phyloP scores from a whole-genome alignment of 2,888 invertebrate genomes.

The Drosophila mercatorum region DNA sequence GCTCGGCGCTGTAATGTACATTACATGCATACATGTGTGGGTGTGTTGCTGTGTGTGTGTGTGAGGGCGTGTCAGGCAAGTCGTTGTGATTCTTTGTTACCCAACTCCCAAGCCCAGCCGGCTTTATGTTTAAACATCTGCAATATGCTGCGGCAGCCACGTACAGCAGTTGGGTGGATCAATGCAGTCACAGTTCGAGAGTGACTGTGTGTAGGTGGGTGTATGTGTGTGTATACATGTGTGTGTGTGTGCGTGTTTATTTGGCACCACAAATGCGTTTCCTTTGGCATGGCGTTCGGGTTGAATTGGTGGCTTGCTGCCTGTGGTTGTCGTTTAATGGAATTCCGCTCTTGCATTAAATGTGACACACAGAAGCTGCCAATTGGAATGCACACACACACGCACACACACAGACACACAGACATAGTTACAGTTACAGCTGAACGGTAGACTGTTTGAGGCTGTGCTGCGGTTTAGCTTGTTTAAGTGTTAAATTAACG shows the following conservation, averaged over 20 bases:
- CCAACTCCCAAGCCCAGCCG: conserved; percentile 15
- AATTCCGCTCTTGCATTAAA: conserved; percentile 80
- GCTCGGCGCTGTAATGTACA: conserved; percentile 26
- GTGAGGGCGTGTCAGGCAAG: conserved; percentile 42
- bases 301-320: conserved; percentile 72
- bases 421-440: conserved; percentile 48
- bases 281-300: conserved; percentile 56
- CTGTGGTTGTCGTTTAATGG: conserved; percentile 81
- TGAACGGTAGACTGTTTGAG: conserved; percentile 52
- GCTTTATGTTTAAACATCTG: conserved; percentile 72
- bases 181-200: conserved; percentile 43
- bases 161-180: conserved; percentile 49
- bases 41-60: not conserved
- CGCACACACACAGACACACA: conserved; percentile 29
- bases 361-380: conserved; percentile 78
- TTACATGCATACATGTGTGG: conserved; percentile 26
- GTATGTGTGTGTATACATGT: not conserved
- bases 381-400: conserved; percentile 55
- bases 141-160: conserved; percentile 65
- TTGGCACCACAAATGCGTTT: conserved; percentile 80
- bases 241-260: conserved; percentile 64
- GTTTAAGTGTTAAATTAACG: conserved; percentile 81
- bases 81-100: conserved; percentile 64
- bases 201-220: conserved; percentile 10
- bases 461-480: conserved; percentile 73